A percentile compares a stretch with the other conserved stretches of the same genome.
phyloP scores from a whole-genome alignment of 2,888 invertebrate species.

The Pycnomerus fuliginosus region DNA sequence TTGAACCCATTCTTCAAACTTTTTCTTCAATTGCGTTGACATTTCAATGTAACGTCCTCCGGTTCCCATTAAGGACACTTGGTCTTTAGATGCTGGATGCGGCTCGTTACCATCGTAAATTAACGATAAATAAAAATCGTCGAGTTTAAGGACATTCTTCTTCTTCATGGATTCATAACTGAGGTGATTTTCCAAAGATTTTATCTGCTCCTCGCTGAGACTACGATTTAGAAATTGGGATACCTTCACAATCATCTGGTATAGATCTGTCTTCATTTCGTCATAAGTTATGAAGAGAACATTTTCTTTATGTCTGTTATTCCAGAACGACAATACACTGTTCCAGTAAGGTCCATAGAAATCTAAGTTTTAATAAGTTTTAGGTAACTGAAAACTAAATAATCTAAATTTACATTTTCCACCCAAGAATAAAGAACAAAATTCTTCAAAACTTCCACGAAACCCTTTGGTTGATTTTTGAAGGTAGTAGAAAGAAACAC shows the following conservation, averaged over 20 bases:
- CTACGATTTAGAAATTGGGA: slow-evolving; percentile 36
- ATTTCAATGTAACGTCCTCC: background rate
- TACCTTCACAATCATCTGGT: slow-evolving; percentile 32
- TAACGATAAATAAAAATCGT: no score
- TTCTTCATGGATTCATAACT: slow-evolving; percentile 55
- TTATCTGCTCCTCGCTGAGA: slow-evolving; percentile 33
- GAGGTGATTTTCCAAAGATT: slow-evolving; percentile 34
- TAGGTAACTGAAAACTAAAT: slow-evolving; percentile 7
- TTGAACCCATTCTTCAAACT: slow-evolving; percentile 3
- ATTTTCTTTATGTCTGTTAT: slow-evolving; percentile 37
- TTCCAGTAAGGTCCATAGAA: slow-evolving; percentile 44
- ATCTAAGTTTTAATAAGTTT: slow-evolving; percentile 8
- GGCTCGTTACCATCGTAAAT: slow-evolving; percentile 39
- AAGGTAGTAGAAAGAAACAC: slow-evolving; percentile 69
- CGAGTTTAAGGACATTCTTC: slow-evolving; percentile 59
- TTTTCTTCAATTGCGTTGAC: background rate
- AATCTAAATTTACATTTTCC: slow-evolving; percentile 56
- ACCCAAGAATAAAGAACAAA: slow-evolving; percentile 61
- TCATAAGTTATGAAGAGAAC: slow-evolving; percentile 44
- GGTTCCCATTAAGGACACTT: slow-evolving; percentile 25
- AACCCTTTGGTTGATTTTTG: slow-evolving; percentile 60
- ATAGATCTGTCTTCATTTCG: slow-evolving; percentile 39
- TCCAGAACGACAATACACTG: slow-evolving; percentile 43
- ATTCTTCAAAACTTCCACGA: slow-evolving; percentile 57
- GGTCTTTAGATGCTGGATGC: slow-evolving; percentile 46